Percentiles rank a stretch among this genome's conserved stretches.
These are phyloP conservation scores for Linyphia triangularis DNA, from an alignment of 2,888 invertebrate genomes.

Conservation along the genomic window DNA sequence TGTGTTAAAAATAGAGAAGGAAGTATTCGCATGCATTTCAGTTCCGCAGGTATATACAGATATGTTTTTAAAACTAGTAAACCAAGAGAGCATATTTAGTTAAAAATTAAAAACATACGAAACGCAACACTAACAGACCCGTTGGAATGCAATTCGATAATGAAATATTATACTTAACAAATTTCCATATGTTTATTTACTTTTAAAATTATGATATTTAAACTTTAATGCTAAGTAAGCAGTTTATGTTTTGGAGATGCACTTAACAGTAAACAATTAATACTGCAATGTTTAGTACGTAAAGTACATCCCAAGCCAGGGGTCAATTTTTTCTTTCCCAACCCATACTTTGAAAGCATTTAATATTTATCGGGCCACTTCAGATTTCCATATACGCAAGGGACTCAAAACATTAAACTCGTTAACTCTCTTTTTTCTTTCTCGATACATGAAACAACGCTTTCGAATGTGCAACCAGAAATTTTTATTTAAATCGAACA, in stretches of 20 bases:
- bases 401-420: background rate
- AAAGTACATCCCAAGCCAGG: background rate
- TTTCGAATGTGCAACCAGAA: background rate
- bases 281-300: background rate
- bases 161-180: background rate
- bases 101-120: too few species aligned
- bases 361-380: background rate
- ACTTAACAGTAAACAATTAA: background rate
- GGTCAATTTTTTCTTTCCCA: background rate
- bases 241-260: background rate
- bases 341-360: background rate
- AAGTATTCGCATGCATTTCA: too few species aligned
- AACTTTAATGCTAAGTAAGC: background rate
- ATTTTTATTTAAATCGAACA: slow-evolving; percentile 35
- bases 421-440: background rate
- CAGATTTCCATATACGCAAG: background rate
- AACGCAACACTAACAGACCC: too few species aligned
- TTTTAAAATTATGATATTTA: background rate
- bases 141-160: too few species aligned
- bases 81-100: too few species aligned
- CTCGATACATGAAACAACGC: background rate
- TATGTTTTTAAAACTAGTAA: too few species aligned
- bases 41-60: too few species aligned
- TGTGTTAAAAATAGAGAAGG: too few species aligned
- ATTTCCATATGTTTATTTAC: background rate